These are phyloP conservation scores for Shargacucullia verbasci DNA, from an alignment of 2,888 invertebrate genomes.

Conservation along the genomic window DNA sequence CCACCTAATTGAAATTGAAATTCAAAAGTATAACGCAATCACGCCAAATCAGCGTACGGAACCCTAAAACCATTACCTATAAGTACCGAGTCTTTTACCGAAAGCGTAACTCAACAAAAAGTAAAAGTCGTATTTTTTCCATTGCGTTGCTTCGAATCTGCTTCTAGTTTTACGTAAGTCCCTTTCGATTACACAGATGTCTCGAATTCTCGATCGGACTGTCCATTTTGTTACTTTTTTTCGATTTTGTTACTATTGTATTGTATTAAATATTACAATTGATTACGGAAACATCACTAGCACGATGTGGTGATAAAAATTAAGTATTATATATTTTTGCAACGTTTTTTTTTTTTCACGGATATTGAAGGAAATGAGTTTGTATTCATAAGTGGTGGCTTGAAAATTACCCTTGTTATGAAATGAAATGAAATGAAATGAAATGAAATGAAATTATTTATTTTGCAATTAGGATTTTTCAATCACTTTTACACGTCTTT, in stretches of 20 bases:
- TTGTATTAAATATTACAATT: slow-evolving; percentile 48
- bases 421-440: no score
- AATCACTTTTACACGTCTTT: no score
- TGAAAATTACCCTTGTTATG: no score
- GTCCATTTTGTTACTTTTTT: slow-evolving; percentile 40
- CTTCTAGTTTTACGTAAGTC: slow-evolving; percentile 77
- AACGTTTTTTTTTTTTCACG: background rate
- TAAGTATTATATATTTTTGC: background rate
- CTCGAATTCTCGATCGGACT: slow-evolving; percentile 24
- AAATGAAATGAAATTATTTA: no score
- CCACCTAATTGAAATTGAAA: no score
- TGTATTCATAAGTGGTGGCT: no score
- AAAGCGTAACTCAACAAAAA: slow-evolving; percentile 74
- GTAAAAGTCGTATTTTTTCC: slow-evolving; percentile 74
- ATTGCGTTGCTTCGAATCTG: slow-evolving; percentile 67
- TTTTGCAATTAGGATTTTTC: no score
- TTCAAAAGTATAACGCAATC: no score
- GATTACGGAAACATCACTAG: slow-evolving; percentile 48
- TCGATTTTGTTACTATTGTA: slow-evolving; percentile 41
- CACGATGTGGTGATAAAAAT: slow-evolving; percentile 26
- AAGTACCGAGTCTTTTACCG: slow-evolving; percentile 56
- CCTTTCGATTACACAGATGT: slow-evolving; percentile 54
- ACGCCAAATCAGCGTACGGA: slow-evolving; percentile 8
- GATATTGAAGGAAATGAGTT: background rate
- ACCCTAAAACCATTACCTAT: slow-evolving; percentile 48